phyloP scores from a whole-genome alignment of 2,888 invertebrate genomes.

The Eledone cirrhosa region DNA sequence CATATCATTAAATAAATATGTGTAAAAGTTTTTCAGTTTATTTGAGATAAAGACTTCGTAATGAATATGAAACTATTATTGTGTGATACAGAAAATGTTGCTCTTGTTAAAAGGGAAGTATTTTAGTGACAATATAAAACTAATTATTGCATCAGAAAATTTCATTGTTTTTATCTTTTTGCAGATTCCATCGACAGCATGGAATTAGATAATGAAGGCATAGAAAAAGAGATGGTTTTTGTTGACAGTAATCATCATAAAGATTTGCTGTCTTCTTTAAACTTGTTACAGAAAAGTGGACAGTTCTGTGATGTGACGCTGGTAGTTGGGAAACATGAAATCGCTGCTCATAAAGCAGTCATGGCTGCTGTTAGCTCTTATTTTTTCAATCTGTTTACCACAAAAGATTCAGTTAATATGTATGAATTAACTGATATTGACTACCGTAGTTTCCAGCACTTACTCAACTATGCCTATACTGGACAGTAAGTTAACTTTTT shows the following conservation, averaged over 20 bases:
- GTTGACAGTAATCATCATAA: constrained; percentile 53
- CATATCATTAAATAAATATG: no score
- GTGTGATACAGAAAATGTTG: no score
- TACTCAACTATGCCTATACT: constrained; percentile 86
- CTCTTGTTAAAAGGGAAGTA: no score
- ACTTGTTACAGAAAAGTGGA: constrained; percentile 82
- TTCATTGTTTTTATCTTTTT: no score
- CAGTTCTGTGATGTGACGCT: constrained; percentile 88
- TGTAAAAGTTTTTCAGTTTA: no score
- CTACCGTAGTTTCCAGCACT: constrained; percentile 76
- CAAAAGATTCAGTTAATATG: constrained; percentile 60
- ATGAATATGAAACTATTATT: no score
- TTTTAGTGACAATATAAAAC: no score
- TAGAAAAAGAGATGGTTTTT: constrained; percentile 42
- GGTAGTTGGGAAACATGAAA: constrained; percentile 79
- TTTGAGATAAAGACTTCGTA: no score
- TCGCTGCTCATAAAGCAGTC: constrained; percentile 81
- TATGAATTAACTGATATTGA: constrained; percentile 76
- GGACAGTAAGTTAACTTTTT: constrained; percentile 69
- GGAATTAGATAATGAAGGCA: no score
- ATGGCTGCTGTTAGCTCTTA: constrained; percentile 82
- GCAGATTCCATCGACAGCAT: no score
- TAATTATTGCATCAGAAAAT: no score
- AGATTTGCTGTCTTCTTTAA: constrained; percentile 74
- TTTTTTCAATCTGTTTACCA: constrained; percentile 78